phyloP scores from a whole-genome alignment of 1,140 invertebrate genomes.

The Drosophila tropicalis region DNA sequence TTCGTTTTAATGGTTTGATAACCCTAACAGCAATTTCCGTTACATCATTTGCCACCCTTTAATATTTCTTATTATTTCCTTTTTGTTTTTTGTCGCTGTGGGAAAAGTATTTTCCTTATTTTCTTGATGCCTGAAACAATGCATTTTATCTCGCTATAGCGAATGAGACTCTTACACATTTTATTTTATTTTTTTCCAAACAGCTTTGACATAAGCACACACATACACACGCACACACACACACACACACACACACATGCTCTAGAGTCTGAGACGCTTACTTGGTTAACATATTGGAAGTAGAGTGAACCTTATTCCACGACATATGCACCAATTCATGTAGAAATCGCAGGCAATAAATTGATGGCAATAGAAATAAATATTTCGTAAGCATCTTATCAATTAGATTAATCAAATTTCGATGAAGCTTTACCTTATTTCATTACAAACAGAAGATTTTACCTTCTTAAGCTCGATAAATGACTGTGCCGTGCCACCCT shows the following conservation, averaged over 20 bases:
- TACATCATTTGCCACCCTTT: conserved; percentile 51
- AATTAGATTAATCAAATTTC: too few species aligned
- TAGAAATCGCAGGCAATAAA: too few species aligned
- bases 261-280: conserved; percentile 43
- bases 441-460: too few species aligned
- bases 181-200: conserved; percentile 64
- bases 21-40: conserved; percentile 52
- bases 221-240: conserved; percentile 41
- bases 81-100: conserved; percentile 39
- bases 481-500: conserved; percentile 3
- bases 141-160: conserved; percentile 68
- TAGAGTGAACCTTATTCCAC: conserved; percentile 39
- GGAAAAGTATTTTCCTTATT: conserved; percentile 47
- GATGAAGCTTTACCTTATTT: too few species aligned
- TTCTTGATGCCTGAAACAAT: conserved; percentile 56
- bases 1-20: conserved; percentile 28
- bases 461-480: background rate
- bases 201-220: conserved; percentile 64
- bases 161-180: conserved; percentile 68
- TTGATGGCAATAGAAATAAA: too few species aligned
- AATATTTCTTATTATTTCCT: conserved; percentile 53
- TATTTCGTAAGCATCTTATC: too few species aligned
- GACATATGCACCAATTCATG: too few species aligned
- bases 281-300: conserved; percentile 22
- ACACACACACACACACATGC: conserved; percentile 38